A percentile compares a stretch with the other conserved stretches of the same genome.
These are phyloP conservation scores for Harpagifer antarcticus DNA, from an alignment of 2,797 vertebrate genomes.

Conservation along the genomic window DNA sequence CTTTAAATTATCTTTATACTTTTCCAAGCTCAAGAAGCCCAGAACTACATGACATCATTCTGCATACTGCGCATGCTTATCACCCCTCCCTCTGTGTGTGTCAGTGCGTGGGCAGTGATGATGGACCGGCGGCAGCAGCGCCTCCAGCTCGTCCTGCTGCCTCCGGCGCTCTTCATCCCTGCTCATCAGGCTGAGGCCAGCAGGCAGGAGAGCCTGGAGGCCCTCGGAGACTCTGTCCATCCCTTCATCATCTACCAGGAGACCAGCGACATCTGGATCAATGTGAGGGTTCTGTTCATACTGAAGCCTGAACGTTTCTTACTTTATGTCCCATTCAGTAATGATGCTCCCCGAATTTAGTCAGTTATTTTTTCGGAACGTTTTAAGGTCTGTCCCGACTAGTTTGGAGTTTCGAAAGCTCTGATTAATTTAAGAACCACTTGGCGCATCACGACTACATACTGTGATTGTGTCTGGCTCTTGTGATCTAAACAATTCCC, in stretches of 20 bases:
- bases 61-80: background rate
- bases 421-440: no score
- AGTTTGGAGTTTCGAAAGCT: no score
- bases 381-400: no score
- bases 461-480: no score
- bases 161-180: slow-evolving; percentile 91
- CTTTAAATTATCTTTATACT: background rate
- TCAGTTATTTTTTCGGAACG: background rate
- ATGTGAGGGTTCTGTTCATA: slow-evolving; percentile 62
- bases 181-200: slow-evolving; percentile 80
- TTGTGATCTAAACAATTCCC: no score
- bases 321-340: slow-evolving; percentile 5
- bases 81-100: slow-evolving; percentile 27
- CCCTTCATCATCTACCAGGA: slow-evolving; percentile 94
- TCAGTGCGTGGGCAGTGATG: slow-evolving; percentile 93
- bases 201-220: slow-evolving; percentile 85
- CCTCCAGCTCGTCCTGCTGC: slow-evolving; percentile 92
- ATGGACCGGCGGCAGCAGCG: slow-evolving; percentile 93
- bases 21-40: background rate
- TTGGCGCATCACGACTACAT: no score
- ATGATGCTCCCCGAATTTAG: background rate
- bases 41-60: background rate
- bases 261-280: slow-evolving; percentile 85
- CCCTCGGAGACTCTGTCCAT: slow-evolving; percentile 86
- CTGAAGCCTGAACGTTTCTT: background rate